These are phyloP conservation scores for Pandemis corylana DNA, from an alignment of 2,888 invertebrate genomes.

Conservation along the genomic window DNA sequence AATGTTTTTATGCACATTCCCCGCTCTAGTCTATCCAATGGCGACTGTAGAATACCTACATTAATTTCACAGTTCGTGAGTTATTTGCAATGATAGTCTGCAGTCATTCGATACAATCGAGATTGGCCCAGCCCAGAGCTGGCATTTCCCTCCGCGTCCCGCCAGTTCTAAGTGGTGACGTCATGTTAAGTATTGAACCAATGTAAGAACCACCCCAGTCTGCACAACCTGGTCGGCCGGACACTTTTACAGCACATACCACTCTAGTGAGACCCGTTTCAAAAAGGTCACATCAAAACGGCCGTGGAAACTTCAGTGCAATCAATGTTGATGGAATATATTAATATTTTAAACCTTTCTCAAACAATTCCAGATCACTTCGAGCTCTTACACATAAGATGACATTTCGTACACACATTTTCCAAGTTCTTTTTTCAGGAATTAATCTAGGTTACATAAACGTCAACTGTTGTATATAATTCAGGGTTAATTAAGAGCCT, in stretches of 20 bases:
- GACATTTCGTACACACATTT: background rate
- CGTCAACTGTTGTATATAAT: background rate
- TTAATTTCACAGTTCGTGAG: background rate
- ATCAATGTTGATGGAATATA: background rate
- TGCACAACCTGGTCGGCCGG: background rate
- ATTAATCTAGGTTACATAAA: conserved; percentile 4
- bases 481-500: background rate
- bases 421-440: conserved; percentile 2
- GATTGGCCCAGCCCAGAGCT: background rate
- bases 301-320: background rate
- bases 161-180: background rate
- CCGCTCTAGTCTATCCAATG: background rate
- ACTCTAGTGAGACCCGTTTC: background rate
- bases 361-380: background rate
- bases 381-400: background rate
- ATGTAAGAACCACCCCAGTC: background rate
- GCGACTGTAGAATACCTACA: background rate
- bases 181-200: too few relatives aligned
- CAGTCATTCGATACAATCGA: background rate
- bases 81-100: background rate
- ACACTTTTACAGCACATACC: background rate
- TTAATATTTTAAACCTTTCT: background rate
- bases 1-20: background rate
- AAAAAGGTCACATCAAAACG: background rate
- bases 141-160: background rate